Evolutionary conservation across 2,888 invertebrate species (phyloP).

Genomic region (Vanessa cardui): DNA sequence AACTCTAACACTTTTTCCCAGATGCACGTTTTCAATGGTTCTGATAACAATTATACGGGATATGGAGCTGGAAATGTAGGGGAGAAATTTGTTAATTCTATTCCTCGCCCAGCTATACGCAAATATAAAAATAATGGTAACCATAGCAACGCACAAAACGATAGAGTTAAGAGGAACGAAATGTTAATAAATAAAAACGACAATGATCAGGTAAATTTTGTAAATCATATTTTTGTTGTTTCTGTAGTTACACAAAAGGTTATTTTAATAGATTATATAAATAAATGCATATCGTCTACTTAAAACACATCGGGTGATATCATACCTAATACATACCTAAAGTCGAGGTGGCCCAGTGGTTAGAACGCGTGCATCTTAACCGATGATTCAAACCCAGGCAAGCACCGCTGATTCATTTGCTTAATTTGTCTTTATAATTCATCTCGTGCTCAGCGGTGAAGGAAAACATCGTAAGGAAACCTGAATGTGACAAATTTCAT

Average conservation of each 20-base stretch:
- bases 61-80: slow-evolving; percentile 50
- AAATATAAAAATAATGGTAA: slow-evolving; percentile 7
- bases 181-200: slow-evolving; percentile 58
- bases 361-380: no score
- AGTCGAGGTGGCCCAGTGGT: no score
- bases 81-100: slow-evolving; percentile 52
- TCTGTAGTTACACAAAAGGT: background rate
- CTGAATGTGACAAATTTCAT: no score
- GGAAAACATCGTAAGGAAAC: no score
- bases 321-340: no score
- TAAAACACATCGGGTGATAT: background rate
- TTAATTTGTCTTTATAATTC: no score
- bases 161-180: slow-evolving; percentile 59
- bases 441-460: no score
- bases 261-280: no score
- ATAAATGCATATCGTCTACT: background rate
- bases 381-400: no score
- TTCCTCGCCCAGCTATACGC: slow-evolving; percentile 47
- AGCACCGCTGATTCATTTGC: no score
- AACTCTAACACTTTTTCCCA: slow-evolving; percentile 54
- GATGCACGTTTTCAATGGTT: slow-evolving; percentile 57
- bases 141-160: slow-evolving; percentile 37
- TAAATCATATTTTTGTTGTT: background rate
- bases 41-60: slow-evolving; percentile 57
- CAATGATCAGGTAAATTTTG: slow-evolving; percentile 60